Base-by-base conservation (phyloP, 2,888 invertebrate genomes). In the Trilocha varians region DNA sequence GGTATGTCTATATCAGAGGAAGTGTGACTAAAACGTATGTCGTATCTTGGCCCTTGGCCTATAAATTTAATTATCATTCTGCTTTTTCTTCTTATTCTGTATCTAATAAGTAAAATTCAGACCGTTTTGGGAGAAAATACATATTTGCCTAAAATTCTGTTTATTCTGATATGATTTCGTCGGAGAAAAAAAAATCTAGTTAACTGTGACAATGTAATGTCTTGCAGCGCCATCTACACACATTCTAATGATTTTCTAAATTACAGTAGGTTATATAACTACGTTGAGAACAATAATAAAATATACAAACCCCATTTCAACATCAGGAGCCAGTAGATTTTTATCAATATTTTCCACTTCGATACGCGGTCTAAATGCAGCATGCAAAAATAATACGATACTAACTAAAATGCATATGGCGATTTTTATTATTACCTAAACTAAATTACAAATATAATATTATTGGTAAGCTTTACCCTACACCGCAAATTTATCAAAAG, bases 351-450 rank as follows among this genome's bases (percentile, higher is more conserved):
- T 58, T 53, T 82, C 83, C 75, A 62, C 54, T 48, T 75, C 73
- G 58, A 59, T 73, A 66, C 54, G 64, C 59, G 57, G 60, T 68
- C 78, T 73, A 73, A 62, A 25, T 25, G 82, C 82, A 71, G 87
- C 87, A 80, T 87, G 86, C 86, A 79, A 77, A 78, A 68, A 75
- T 60, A 76, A 72, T 56, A 64, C 55, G 69, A 75, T 77, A 78
- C 75, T 83, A 58, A 77, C 78, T 76, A 74, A 62, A 25, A 25
- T 6, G 25, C 25, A 5, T 25, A 25, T 11, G 3, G 11, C 11
- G 25, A 25, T 25, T 11, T 25, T 25, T 25, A 6, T 25, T 11
- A 25, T 9, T 25, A 25, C 25, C 2, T 25, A 25, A 25, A 25
- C 25, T 25, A 25, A 6, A 25, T 6, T 6, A 9, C 8, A 25